A percentile compares a stretch with the other conserved stretches of the same genome.
Evolutionary conservation across 2,888 invertebrate genomes (phyloP).

Genomic region (Ernsta delagoae): DNA sequence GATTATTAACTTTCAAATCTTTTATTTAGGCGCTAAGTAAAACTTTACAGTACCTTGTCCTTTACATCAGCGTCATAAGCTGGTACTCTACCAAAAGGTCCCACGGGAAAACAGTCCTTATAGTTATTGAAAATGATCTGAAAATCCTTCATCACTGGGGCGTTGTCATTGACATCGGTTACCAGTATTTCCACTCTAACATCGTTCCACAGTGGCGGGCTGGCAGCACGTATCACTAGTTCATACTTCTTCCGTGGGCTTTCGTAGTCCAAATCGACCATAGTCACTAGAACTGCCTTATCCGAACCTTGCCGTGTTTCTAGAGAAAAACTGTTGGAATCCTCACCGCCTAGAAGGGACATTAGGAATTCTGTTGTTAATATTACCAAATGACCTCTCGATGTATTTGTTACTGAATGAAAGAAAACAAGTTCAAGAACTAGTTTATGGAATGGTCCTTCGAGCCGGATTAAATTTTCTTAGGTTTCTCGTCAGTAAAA

Average conservation of each 20-base stretch:
- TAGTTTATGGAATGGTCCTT: slow-evolving; percentile 15
- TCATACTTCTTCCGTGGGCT: slow-evolving; percentile 96
- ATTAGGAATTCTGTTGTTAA: slow-evolving; percentile 13
- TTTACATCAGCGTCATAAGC: slow-evolving; percentile 98
- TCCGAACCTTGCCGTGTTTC: slow-evolving; percentile 93
- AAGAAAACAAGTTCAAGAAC: not conserved
- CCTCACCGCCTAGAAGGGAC: slow-evolving; percentile 88
- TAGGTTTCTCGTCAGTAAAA: too few species aligned
- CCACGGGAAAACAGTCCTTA: slow-evolving; percentile 96
- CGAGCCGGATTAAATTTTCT: slow-evolving; percentile 1
- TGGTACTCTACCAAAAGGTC: slow-evolving; percentile 95
- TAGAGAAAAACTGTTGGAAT: slow-evolving; percentile 93
- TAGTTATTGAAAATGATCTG: slow-evolving; percentile 98
- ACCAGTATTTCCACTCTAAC: slow-evolving; percentile 95
- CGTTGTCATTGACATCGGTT: slow-evolving; percentile 98
- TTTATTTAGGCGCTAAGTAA: not conserved
- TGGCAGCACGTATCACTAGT: slow-evolving; percentile 94
- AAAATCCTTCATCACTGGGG: slow-evolving; percentile 96
- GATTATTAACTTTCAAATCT: too few species aligned
- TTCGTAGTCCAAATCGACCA: slow-evolving; percentile 97
- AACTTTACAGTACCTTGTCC: slow-evolving; percentile 84
- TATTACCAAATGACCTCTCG: not conserved
- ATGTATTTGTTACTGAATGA: not conserved
- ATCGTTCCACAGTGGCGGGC: slow-evolving; percentile 94
- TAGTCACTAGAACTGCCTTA: slow-evolving; percentile 94